A percentile compares a stretch with the other conserved stretches of the same genome.
Conservation (phyloP, 2,113 vertebrate species). For the Gracilinanus agilis region DNA sequence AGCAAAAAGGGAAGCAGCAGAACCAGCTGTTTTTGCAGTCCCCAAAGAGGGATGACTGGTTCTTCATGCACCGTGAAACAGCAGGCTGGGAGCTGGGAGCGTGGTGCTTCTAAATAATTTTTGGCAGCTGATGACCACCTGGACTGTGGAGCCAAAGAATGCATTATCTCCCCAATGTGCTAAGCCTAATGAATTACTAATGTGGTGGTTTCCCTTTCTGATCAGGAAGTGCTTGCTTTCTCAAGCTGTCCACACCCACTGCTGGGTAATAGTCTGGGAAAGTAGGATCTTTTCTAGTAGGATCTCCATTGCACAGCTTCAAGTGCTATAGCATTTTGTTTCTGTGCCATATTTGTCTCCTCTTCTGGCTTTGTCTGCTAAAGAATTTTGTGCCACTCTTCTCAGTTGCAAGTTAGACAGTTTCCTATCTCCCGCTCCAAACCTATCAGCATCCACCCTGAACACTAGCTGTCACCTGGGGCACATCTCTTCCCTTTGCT, state of each 20-base stretch:
- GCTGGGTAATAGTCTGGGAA: slow-evolving; percentile 18
- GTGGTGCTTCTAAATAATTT: neutral
- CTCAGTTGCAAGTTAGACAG: neutral
- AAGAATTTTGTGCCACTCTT: neutral
- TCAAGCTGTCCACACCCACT: slow-evolving; percentile 32
- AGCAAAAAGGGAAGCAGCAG: slow-evolving; percentile 1
- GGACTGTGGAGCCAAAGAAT: slow-evolving; percentile 21
- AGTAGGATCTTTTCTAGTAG: slow-evolving; percentile 48
- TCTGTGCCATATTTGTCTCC: neutral
- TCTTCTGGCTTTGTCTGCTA: neutral
- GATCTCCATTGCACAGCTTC: slow-evolving; percentile 61
- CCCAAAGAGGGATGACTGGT: neutral
- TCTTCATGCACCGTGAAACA: neutral
- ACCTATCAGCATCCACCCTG: neutral
- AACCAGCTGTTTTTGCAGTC: neutral
- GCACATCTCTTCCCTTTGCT: neutral
- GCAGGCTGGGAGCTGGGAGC: neutral
- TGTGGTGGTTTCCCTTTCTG: slow-evolving; percentile 10
- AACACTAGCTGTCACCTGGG: neutral
- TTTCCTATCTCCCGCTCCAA: neutral
- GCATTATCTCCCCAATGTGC: slow-evolving; percentile 49
- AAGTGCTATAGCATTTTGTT: slow-evolving; percentile 49
- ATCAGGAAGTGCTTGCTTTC: slow-evolving; percentile 58
- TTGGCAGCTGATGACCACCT: slow-evolving; percentile 27
- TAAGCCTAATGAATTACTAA: slow-evolving; percentile 65